Conservation (phyloP, 2,797 vertebrate species). For the Trachops cirrhosus region DNA sequence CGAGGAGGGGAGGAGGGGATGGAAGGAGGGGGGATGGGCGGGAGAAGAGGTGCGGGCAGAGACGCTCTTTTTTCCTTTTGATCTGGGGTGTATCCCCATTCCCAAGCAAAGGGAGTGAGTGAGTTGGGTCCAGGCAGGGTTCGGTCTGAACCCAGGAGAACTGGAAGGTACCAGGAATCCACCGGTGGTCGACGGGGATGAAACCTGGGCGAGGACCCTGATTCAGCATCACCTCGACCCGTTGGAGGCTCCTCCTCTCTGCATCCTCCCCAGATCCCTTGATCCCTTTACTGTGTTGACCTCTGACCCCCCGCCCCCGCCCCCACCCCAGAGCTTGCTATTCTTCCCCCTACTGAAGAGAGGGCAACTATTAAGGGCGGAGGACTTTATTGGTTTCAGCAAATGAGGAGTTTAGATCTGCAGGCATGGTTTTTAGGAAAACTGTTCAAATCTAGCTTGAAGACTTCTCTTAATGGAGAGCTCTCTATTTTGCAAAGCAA, state of each 20-base stretch:
- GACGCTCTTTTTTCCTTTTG: slow-evolving; percentile 52
- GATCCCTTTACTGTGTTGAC: neutral
- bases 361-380: neutral
- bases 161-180: neutral
- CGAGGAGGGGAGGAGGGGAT: slow-evolving; percentile 52
- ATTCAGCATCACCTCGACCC: neutral
- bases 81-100: slow-evolving; percentile 38
- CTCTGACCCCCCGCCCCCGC: neutral
- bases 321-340: neutral
- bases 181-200: neutral
- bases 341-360: neutral
- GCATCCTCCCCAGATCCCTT: neutral
- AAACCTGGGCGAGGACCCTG: slow-evolving; percentile 37
- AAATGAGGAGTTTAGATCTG: slow-evolving; percentile 53
- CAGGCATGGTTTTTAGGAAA: slow-evolving; percentile 8
- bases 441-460: neutral
- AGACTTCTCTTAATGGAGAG: slow-evolving; percentile 44
- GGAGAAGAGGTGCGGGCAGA: neutral
- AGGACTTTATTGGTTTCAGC: slow-evolving; percentile 36
- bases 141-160: slow-evolving; percentile 32
- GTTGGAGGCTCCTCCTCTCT: slow-evolving; percentile 47
- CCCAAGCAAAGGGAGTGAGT: slow-evolving; percentile 2
- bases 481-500: slow-evolving; percentile 37
- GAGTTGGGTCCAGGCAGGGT: slow-evolving; percentile 32
- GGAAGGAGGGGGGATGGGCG: slow-evolving; percentile 42